Evolutionary conservation across 2,888 invertebrate species (phyloP), one percentile per base, ranked within the genome.

Genomic region (Drosophila percnosoma): DNA sequence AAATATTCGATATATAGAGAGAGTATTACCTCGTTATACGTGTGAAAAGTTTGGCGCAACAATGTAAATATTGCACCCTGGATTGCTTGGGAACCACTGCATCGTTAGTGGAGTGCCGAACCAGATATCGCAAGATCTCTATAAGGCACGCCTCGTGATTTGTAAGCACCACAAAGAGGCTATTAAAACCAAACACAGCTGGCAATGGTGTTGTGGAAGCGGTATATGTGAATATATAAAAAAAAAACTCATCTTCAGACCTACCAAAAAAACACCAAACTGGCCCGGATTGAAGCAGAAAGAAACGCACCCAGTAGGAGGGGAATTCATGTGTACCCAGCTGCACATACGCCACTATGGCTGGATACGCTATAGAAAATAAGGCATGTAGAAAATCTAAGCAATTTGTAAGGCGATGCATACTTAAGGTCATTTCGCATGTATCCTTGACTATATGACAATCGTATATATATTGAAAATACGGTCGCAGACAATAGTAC

Each of bases 171-270:
- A 91, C 83, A 48, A 91, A 90, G 0, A 91, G 65, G n/a, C 89
- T 87, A 55, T 90, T 90, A 31, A 90, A 90, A 11, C 84, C 79
- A 64, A 83, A 67, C 2, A 90, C 91, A 71, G 83, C 90, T 90
- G 11, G 13, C 6, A 5, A 33, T 21, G 38, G 2, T 5, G 2
- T 2, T 10, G 7, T 4, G 36, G 2, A n/a, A 54, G 2, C 34
- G 4, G 4, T n/a, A 18, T 7, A 10, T 2, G 0, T 5, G 0
- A 13, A 8, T 2, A 0, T 5, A 18, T 10, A 0, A 6, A 27
- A 40, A 34, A 31, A 11, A 7, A 29, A 29, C 1, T 7, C 7
- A 7, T 29, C 0, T 8, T 8, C 11, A 24, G 2, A 36, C 66
- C 3, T 62, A 88, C 87, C 74, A 57, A 75, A 87, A 10, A 88